Evolutionary conservation across 2,797 vertebrate species (phyloP).

Genomic region (Sciurus carolinensis): DNA sequence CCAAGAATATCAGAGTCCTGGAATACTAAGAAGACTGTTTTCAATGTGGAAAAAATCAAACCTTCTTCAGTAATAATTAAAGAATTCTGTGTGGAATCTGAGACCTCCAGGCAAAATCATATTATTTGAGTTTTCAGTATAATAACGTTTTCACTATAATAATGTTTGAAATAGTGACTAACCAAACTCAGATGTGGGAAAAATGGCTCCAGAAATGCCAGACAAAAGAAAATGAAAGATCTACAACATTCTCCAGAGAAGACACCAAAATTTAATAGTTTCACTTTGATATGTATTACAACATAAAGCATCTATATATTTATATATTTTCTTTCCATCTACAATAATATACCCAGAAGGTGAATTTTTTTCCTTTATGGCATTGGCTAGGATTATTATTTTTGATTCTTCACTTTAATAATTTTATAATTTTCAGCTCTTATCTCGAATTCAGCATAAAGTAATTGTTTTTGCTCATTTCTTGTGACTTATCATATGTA

Average conservation of each 20-base stretch:
- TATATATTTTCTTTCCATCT: constrained; percentile 33
- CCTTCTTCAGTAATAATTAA: constrained; percentile 77
- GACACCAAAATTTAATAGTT: constrained; percentile 51
- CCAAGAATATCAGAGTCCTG: constrained; percentile 63
- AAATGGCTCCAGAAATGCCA: constrained; percentile 66
- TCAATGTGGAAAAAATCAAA: constrained; percentile 74
- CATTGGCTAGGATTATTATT: not conserved
- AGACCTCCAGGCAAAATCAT: constrained; percentile 74
- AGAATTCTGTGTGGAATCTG: constrained; percentile 78
- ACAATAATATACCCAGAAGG: not conserved
- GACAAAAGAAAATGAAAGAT: constrained; percentile 74
- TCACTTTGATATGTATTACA: not conserved
- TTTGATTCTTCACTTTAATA: constrained; percentile 2
- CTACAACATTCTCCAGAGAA: constrained; percentile 60
- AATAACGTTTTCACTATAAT: constrained; percentile 78
- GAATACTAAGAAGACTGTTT: constrained; percentile 65
- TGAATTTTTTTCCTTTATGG: not conserved
- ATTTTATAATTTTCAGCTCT: constrained; percentile 57
- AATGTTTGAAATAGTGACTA: constrained; percentile 82
- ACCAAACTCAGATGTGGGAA: constrained; percentile 81
- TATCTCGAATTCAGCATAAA: constrained; percentile 45
- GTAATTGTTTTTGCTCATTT: constrained; percentile 61
- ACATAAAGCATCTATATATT: not conserved
- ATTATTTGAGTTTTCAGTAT: constrained; percentile 79
- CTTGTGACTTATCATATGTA: constrained; percentile 42